Evolutionary conservation across 2,888 invertebrate species (phyloP).

Genomic region (Elysia crispata): DNA sequence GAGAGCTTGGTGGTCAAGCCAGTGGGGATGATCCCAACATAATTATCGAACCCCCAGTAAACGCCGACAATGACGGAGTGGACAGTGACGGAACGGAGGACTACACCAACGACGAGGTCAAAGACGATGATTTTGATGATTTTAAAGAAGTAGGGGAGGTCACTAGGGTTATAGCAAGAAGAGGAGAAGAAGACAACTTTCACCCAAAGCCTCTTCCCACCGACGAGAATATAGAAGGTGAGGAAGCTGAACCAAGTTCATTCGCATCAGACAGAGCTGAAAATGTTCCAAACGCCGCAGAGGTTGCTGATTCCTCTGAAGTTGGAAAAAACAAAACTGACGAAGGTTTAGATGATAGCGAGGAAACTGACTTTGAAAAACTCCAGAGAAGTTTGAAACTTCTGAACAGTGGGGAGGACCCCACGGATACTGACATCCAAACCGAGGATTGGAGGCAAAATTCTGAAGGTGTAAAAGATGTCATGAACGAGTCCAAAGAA

Average conservation of each 20-base stretch:
- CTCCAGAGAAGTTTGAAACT: constrained; percentile 53
- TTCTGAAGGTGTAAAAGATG: too few species aligned
- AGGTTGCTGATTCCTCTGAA: neutral
- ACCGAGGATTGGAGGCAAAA: too few species aligned
- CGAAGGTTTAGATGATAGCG: constrained; percentile 5
- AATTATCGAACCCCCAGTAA: neutral
- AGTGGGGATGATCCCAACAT: neutral
- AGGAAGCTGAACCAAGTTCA: too few species aligned
- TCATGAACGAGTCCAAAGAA: too few species aligned
- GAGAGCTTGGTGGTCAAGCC: too few species aligned
- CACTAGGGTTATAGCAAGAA: constrained; percentile 26
- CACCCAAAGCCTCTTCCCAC: too few species aligned
- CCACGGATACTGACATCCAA: neutral
- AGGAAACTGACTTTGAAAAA: constrained; percentile 52
- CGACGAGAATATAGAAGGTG: too few species aligned
- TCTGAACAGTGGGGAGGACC: constrained; percentile 49
- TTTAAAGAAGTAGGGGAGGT: constrained; percentile 23
- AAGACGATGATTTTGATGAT: constrained; percentile 24
- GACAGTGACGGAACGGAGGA: constrained; percentile 43
- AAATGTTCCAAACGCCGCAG: neutral
- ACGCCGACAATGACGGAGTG: constrained; percentile 43
- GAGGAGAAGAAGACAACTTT: too few species aligned
- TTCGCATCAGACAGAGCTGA: neutral
- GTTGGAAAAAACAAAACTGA: neutral
- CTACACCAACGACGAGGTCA: constrained; percentile 17